Conservation (phyloP, 2,113 vertebrate species). For the Hydrochoerus hydrochaeris region DNA sequence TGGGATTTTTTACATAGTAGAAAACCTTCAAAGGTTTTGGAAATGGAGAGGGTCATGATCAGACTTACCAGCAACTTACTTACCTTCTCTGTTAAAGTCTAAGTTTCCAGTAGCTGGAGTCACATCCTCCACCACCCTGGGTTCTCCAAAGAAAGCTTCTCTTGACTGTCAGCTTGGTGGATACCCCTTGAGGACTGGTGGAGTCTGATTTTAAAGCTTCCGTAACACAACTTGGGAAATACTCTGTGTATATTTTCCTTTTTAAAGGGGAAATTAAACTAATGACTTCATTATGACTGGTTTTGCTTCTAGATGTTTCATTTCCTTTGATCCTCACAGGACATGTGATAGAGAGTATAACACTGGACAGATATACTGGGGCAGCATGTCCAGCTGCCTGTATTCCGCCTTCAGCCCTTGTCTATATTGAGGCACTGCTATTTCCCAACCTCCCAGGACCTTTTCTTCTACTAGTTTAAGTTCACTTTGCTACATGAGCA, state of each 20-base stretch:
- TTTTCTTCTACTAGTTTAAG: neutral
- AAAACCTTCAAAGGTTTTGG: neutral
- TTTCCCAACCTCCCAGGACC: neutral
- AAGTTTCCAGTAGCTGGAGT: neutral
- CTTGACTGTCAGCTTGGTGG: no score
- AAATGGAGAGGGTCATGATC: neutral
- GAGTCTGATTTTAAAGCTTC: neutral
- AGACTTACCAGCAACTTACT: neutral
- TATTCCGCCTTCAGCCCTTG: neutral
- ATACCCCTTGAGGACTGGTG: neutral
- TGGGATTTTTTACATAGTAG: neutral
- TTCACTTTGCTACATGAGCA: neutral
- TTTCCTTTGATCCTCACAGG: neutral
- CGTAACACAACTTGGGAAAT: neutral
- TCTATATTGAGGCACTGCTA: neutral
- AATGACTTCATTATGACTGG: neutral
- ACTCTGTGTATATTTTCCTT: neutral
- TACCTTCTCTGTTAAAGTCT: neutral
- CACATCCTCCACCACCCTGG: fast-evolving
- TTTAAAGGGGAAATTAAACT: neutral
- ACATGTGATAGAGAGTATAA: neutral
- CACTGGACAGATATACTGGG: neutral
- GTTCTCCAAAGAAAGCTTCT: neutral
- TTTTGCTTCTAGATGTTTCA: neutral
- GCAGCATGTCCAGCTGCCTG: neutral